phyloP scores from a whole-genome alignment of 2,113 vertebrate species.

The Lampris incognitus region DNA sequence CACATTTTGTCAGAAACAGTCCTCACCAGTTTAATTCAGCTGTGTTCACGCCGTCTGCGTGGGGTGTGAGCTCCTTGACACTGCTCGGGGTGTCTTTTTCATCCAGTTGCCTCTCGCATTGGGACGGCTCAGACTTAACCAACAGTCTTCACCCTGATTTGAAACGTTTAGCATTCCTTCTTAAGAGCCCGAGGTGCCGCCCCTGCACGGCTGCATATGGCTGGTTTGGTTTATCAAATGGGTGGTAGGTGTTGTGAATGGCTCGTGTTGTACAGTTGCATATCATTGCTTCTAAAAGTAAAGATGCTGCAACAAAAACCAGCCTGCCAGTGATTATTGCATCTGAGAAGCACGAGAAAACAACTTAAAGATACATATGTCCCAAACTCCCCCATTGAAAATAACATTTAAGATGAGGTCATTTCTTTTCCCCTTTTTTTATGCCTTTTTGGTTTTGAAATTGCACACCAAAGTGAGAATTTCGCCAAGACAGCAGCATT shows the following conservation, averaged over 20 bases:
- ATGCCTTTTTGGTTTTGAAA: background rate
- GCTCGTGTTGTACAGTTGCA: background rate
- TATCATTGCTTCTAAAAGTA: background rate
- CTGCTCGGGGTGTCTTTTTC: slow-evolving; percentile 13
- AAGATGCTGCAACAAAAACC: too few relatives aligned
- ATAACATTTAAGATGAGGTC: too few relatives aligned
- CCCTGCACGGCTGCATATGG: slow-evolving; percentile 35
- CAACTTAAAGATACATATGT: too few relatives aligned
- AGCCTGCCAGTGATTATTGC: too few relatives aligned
- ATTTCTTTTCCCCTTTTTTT: too few relatives aligned
- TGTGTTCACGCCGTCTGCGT: slow-evolving; percentile 10
- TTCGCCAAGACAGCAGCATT: background rate
- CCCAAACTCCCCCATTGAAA: too few relatives aligned
- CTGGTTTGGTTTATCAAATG: slow-evolving; percentile 6
- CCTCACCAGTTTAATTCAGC: slow-evolving; percentile 62
- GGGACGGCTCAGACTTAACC: slow-evolving; percentile 1
- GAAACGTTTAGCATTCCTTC: slow-evolving; percentile 26
- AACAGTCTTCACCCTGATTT: slow-evolving; percentile 17
- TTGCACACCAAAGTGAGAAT: background rate
- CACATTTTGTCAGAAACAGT: background rate
- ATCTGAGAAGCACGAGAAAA: too few relatives aligned
- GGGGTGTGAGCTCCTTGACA: background rate
- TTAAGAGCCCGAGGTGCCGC: background rate
- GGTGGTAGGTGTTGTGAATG: background rate
- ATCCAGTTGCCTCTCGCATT: background rate